Percentiles rank a stretch among this genome's conserved stretches.
Evolutionary conservation across 2,888 invertebrate species (phyloP).

Genomic region (Diaphora mendica): DNA sequence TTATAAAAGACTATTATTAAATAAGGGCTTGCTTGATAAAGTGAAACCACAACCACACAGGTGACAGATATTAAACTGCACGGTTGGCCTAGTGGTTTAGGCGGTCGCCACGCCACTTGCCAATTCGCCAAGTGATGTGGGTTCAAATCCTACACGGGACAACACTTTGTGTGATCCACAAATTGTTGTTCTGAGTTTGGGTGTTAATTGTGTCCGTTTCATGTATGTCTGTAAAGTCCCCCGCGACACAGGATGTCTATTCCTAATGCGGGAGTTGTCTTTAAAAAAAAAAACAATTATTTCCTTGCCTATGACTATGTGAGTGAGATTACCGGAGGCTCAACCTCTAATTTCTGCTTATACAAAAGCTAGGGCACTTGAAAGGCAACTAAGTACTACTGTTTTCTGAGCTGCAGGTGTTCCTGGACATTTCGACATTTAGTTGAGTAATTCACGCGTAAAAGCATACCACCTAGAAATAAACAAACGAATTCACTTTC

Average conservation of each 20-base stretch:
- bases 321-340: neutral
- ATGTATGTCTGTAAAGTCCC: too few relatives aligned
- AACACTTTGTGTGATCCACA: too few relatives aligned
- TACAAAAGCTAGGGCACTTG: too few relatives aligned
- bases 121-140: too few relatives aligned
- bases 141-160: too few relatives aligned
- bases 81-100: too few relatives aligned
- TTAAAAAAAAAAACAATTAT: neutral
- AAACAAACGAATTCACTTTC: slow-evolving; percentile 21
- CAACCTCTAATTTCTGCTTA: neutral
- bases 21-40: neutral
- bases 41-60: neutral
- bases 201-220: too few relatives aligned
- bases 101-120: too few relatives aligned
- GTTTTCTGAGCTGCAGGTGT: neutral
- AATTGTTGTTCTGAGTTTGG: too few relatives aligned
- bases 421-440: neutral
- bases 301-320: neutral
- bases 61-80: neutral
- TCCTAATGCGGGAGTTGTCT: too few relatives aligned
- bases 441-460: neutral
- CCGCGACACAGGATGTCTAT: too few relatives aligned
- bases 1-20: slow-evolving; percentile 31
- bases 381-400: neutral
- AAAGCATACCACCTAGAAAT: slow-evolving; percentile 15